Evolutionary conservation across 2,797 vertebrate genomes (phyloP).

Genomic region (Crax fasciolata): DNA sequence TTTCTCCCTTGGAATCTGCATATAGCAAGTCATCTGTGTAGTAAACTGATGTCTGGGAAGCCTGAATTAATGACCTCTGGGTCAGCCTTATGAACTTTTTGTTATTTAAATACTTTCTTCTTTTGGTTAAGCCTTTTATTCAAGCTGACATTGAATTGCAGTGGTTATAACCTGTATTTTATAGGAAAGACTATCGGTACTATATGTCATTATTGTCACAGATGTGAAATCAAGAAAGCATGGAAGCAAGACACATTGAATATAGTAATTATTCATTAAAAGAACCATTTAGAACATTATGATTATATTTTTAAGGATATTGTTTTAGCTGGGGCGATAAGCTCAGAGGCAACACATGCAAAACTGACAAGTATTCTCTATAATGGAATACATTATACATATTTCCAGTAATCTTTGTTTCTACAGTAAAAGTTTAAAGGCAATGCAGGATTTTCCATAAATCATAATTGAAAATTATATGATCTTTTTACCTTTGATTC

Average conservation of each 20-base stretch:
- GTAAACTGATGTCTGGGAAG: not conserved
- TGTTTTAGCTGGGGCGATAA: conserved; percentile 13
- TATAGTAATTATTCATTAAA: conserved; percentile 76
- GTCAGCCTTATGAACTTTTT: conserved; percentile 27
- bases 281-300: conserved; percentile 59
- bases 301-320: conserved; percentile 42
- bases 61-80: conserved; percentile 57
- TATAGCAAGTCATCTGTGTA: conserved; percentile 8
- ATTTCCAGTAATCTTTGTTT: not conserved
- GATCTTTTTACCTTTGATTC: not conserved
- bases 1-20: conserved; percentile 37
- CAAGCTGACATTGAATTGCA: not conserved
- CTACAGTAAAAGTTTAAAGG: not conserved
- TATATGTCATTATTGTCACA: conserved; percentile 58
- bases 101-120: conserved; percentile 41
- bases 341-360: not conserved
- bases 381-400: not conserved
- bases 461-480: not conserved
- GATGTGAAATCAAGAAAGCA: conserved; percentile 74
- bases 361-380: not conserved
- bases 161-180: conserved; percentile 24
- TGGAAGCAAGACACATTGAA: conserved; percentile 57
- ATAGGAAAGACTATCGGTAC: conserved; percentile 62
- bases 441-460: not conserved
- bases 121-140: conserved; percentile 41